Conservation (phyloP, 2,113 vertebrate genomes). For the Laticauda colubrina region DNA sequence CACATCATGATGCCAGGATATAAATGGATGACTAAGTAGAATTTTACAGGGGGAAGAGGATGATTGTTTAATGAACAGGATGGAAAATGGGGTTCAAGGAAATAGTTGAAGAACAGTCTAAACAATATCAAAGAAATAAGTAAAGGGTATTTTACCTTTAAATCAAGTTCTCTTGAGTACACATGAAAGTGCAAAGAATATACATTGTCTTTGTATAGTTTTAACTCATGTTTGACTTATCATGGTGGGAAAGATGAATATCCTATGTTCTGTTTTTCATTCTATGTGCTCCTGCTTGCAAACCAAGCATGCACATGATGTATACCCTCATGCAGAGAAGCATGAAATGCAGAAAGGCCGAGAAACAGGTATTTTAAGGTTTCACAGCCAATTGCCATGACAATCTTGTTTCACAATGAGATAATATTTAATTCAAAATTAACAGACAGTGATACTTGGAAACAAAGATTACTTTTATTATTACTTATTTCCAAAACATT, state of each 20-base stretch:
- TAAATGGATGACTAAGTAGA: background rate
- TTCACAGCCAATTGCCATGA: background rate
- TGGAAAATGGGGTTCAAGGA: background rate
- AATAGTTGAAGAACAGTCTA: background rate
- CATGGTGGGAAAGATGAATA: background rate
- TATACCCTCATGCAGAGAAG: conserved; percentile 32
- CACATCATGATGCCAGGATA: background rate
- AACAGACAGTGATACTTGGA: conserved; percentile 51
- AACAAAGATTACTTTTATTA: conserved; percentile 58
- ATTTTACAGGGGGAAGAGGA: too few relatives aligned
- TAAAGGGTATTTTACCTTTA: background rate
- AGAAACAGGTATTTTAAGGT: conserved; percentile 28
- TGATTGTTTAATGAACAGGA: background rate
- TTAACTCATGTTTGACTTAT: background rate
- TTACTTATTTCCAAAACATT: conserved; percentile 57
- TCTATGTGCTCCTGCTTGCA: background rate
- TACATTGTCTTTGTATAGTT: background rate
- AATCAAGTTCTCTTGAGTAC: conserved; percentile 37
- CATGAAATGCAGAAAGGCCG: background rate
- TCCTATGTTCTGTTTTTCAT: background rate
- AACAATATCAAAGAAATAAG: background rate
- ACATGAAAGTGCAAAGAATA: background rate
- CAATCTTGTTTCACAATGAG: conserved; percentile 38
- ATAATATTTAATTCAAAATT: conserved; percentile 60
- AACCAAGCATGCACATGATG: conserved; percentile 9